Evolutionary conservation across 2,113 vertebrate species (phyloP).

Genomic region (Ursus arctos): DNA sequence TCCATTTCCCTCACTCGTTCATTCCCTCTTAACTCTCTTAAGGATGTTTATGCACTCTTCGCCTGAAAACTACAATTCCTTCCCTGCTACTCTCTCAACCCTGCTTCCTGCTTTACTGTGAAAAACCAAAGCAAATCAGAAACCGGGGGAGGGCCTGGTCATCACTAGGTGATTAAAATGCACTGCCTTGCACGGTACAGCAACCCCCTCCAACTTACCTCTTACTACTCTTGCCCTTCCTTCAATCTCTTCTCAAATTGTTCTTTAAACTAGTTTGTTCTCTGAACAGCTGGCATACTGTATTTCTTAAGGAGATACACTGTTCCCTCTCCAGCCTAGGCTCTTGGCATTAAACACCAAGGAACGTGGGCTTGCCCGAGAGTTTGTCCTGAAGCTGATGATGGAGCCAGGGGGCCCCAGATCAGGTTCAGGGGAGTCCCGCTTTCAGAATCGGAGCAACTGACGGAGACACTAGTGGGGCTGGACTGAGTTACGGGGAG

Average conservation of each 20-base stretch:
- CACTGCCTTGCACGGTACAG: background rate
- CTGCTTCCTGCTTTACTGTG: background rate
- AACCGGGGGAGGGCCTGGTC: background rate
- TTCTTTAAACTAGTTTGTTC: background rate
- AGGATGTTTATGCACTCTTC: background rate
- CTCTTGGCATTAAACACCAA: background rate
- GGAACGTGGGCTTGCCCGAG: background rate
- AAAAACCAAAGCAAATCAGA: slow-evolving; percentile 46
- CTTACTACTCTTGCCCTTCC: background rate
- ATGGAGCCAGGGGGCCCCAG: background rate
- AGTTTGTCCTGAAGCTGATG: slow-evolving; percentile 1
- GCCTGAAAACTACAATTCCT: background rate
- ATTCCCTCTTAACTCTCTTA: background rate
- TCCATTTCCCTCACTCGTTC: background rate
- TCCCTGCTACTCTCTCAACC: background rate
- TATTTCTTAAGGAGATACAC: background rate
- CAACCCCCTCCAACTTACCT: background rate
- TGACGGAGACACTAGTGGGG: background rate
- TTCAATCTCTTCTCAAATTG: background rate
- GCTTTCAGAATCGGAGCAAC: slow-evolving; percentile 1
- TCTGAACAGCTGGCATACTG: background rate
- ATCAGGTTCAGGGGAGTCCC: background rate
- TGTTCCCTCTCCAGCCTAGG: background rate
- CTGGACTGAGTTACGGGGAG: background rate
- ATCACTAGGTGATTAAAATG: background rate